These are phyloP conservation scores for Oncorhynchus gorbuscha DNA, from an alignment of 2,113 vertebrate genomes.

Conservation along the genomic window DNA sequence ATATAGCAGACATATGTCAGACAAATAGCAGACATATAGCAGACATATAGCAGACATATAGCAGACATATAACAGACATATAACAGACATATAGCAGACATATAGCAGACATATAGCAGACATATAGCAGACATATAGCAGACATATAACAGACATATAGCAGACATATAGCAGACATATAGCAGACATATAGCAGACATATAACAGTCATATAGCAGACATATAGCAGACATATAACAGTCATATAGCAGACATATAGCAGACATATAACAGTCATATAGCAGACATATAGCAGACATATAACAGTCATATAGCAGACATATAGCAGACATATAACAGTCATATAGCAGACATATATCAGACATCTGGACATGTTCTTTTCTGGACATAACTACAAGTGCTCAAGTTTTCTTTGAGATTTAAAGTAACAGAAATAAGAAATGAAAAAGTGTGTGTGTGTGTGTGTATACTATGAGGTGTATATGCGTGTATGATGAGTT, in stretches of 20 bases:
- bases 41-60: background rate
- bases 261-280: background rate
- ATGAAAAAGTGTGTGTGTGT: background rate
- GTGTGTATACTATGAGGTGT: constrained; percentile 9
- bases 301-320: background rate
- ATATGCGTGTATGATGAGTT: background rate
- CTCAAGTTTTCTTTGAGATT: constrained; percentile 15
- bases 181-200: background rate
- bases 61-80: no score
- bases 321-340: no score
- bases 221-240: no score
- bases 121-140: constrained; percentile 10
- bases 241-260: no score
- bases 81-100: no score
- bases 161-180: no score
- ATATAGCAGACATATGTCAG: no score
- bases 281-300: constrained; percentile 7
- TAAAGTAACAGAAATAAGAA: background rate
- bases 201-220: constrained; percentile 7
- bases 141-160: background rate
- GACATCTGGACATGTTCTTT: no score
- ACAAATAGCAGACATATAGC: background rate
- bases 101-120: background rate
- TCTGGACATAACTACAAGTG: constrained; percentile 39
- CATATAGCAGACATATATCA: no score